These are phyloP conservation scores for Piprites chloris DNA, from an alignment of 2,113 vertebrate genomes.

Conservation along the genomic window DNA sequence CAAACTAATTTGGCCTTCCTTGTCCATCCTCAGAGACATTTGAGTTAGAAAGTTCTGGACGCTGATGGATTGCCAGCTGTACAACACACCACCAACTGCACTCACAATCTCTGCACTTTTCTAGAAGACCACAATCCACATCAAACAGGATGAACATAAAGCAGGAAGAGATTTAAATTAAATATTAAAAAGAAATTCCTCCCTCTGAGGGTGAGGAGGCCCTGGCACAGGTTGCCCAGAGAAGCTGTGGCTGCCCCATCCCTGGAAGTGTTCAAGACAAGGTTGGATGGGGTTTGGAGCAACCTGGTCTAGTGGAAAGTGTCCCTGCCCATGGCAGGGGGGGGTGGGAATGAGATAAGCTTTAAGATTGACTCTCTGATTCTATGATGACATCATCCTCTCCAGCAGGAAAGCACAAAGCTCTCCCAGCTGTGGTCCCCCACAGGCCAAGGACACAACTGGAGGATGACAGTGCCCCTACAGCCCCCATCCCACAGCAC, in stretches of 20 bases:
- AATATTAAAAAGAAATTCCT: not conserved
- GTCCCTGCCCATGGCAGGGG: not conserved
- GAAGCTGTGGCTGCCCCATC: not conserved
- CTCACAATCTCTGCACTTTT: not conserved
- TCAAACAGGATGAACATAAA: not conserved
- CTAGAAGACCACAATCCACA: not conserved
- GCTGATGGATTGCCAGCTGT: not conserved
- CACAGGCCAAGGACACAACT: accelerated
- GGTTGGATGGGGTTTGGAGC: accelerated
- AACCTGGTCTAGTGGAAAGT: accelerated
- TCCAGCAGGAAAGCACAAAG: not conserved
- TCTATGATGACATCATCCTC: not conserved
- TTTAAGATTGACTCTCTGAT: not conserved
- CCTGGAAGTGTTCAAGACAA: not conserved
- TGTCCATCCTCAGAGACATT: not conserved
- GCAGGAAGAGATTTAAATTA: not conserved
- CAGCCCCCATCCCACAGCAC: not conserved
- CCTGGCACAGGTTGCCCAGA: not conserved
- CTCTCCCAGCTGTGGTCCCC: not conserved
- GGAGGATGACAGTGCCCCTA: accelerated
- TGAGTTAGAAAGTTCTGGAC: not conserved
- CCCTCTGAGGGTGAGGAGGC: not conserved
- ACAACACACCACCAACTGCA: not conserved
- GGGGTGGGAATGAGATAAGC: not conserved
- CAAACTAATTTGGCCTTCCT: not conserved